Percentiles rank a stretch among this genome's conserved stretches.
phyloP scores from a whole-genome alignment of 1,140 invertebrate species.

The Aphelenchoides avenae region DNA sequence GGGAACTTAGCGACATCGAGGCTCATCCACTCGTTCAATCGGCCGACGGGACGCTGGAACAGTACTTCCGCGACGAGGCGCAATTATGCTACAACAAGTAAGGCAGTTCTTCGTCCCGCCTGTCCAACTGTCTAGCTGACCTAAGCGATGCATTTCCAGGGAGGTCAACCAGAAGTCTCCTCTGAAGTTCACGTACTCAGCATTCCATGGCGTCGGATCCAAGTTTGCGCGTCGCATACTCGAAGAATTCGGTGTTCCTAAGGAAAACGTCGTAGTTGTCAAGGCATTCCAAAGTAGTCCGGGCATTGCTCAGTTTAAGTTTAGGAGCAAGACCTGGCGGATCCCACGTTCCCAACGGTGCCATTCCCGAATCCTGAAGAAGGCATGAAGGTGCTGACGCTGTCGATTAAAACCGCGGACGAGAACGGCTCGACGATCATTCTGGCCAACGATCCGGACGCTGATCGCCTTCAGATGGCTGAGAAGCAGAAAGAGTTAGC shows the following conservation, averaged over 20 bases:
- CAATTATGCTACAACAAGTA: constrained; percentile 34
- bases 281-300: constrained; percentile 64
- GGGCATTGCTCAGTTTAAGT: not conserved
- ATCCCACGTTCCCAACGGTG: constrained; percentile 95
- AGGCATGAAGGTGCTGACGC: constrained; percentile 77
- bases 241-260: constrained; percentile 70
- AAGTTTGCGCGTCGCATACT: constrained; percentile 74
- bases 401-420: constrained; percentile 80
- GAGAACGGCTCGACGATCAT: constrained; percentile 71
- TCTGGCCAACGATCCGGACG: constrained; percentile 96
- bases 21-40: constrained; percentile 61
- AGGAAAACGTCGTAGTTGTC: constrained; percentile 69
- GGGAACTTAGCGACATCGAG: constrained; percentile 14
- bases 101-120: not conserved
- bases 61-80: constrained; percentile 65
- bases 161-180: constrained; percentile 66
- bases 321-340: constrained; percentile 67
- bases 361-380: constrained; percentile 98
- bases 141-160: constrained; percentile 54
- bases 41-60: constrained; percentile 64
- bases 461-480: constrained; percentile 87
- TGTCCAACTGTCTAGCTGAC: not conserved
- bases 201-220: constrained; percentile 95
- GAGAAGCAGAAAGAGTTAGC: constrained; percentile 64
- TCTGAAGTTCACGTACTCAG: constrained; percentile 79